These are phyloP conservation scores for Triplophysa tibetana DNA, from an alignment of 2,113 vertebrate genomes.

Conservation along the genomic window DNA sequence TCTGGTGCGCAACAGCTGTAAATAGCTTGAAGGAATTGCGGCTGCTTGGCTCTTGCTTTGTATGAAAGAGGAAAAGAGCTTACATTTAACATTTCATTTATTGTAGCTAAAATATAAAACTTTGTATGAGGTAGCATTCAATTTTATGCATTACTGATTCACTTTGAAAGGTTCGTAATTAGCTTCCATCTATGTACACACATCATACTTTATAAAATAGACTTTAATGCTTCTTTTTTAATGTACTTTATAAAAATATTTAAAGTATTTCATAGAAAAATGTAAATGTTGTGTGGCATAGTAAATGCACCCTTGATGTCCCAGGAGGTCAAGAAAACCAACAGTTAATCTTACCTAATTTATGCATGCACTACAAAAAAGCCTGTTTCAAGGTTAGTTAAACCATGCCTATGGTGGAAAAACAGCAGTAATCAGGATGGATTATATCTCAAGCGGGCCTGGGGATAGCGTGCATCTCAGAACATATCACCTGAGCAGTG, in stretches of 20 bases:
- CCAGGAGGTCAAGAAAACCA: neutral
- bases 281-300: neutral
- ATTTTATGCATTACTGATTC: neutral
- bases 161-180: neutral
- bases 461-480: conserved; percentile 26
- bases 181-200: too few relatives aligned
- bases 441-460: conserved; percentile 46
- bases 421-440: conserved; percentile 50
- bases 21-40: neutral
- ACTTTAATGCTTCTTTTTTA: neutral
- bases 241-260: neutral
- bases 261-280: neutral
- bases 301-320: neutral
- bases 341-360: neutral
- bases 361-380: conserved; percentile 5
- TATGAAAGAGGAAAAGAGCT: neutral
- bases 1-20: neutral
- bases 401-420: conserved; percentile 22
- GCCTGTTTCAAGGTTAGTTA: conserved; percentile 46
- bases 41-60: neutral
- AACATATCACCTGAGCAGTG: conserved; percentile 22
- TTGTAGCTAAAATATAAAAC: neutral
- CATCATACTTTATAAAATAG: neutral
- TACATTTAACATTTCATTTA: neutral
- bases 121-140: neutral